Percentiles rank a stretch among this genome's conserved stretches.
These are phyloP conservation scores for Gopherus flavomarginatus DNA, from an alignment of 2,113 vertebrate genomes.

Conservation along the genomic window DNA sequence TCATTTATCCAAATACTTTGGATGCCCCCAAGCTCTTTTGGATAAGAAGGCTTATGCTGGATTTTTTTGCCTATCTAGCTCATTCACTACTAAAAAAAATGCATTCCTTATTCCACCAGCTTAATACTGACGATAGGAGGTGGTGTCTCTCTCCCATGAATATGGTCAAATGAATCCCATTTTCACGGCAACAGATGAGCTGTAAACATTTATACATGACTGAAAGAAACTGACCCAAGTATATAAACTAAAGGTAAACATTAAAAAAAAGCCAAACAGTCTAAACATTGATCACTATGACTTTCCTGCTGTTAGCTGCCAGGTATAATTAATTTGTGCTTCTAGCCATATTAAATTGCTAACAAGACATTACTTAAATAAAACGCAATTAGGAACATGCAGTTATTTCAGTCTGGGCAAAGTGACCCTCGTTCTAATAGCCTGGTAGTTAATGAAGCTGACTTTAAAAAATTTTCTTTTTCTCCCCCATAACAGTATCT, in stretches of 20 bases:
- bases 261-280: not conserved
- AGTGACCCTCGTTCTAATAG: conserved; percentile 68
- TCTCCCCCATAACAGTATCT: conserved; percentile 52
- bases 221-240: conserved; percentile 54
- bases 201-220: conserved; percentile 69
- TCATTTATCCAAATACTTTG: conserved; percentile 31
- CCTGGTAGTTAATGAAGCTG: conserved; percentile 60
- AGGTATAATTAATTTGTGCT: conserved; percentile 74
- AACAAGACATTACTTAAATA: conserved; percentile 73
- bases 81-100: conserved; percentile 11
- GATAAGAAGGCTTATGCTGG: conserved; percentile 25
- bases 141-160: conserved; percentile 52
- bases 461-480: conserved; percentile 63
- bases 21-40: conserved; percentile 47
- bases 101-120: conserved; percentile 48
- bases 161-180: conserved; percentile 71
- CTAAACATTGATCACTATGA: conserved; percentile 56
- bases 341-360: conserved; percentile 67
- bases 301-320: conserved; percentile 45
- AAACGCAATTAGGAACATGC: conserved; percentile 69
- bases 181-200: conserved; percentile 62
- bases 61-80: not conserved
- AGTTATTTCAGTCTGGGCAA: conserved; percentile 66
- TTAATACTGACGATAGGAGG: conserved; percentile 54
- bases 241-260: conserved; percentile 49